phyloP scores from a whole-genome alignment of 2,888 invertebrate genomes.

The Leistus spinibarbis region DNA sequence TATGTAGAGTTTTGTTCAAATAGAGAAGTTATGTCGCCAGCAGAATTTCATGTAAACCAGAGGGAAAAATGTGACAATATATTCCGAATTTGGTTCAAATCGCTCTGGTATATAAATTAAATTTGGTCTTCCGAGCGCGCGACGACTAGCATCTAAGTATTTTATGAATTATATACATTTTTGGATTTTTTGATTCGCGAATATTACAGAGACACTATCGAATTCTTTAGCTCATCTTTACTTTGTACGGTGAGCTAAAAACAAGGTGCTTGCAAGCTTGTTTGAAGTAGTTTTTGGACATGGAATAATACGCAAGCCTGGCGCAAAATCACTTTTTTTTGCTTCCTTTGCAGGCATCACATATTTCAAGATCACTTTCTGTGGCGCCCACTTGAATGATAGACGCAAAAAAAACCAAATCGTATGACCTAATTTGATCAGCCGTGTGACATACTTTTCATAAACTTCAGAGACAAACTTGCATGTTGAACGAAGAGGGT shows the following conservation, averaged over 20 bases:
- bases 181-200: background rate
- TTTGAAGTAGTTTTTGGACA: no score
- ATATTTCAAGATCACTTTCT: background rate
- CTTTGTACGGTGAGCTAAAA: no score
- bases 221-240: no score
- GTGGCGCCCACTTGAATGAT: background rate
- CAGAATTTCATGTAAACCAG: background rate
- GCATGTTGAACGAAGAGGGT: background rate
- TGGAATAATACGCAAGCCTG: no score
- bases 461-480: background rate
- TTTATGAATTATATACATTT: background rate
- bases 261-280: no score
- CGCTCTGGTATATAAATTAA: no score
- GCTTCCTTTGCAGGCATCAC: no score
- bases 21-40: no score
- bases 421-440: background rate
- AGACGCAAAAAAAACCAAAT: background rate
- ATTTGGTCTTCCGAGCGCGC: no score
- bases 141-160: background rate
- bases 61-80: background rate
- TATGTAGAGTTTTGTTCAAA: background rate
- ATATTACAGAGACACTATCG: no score
- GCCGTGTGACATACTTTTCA: background rate
- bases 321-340: no score
- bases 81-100: no score